Evolutionary conservation across 2,888 invertebrate genomes (phyloP).

Genomic region (Dryobotodes eremita): DNA sequence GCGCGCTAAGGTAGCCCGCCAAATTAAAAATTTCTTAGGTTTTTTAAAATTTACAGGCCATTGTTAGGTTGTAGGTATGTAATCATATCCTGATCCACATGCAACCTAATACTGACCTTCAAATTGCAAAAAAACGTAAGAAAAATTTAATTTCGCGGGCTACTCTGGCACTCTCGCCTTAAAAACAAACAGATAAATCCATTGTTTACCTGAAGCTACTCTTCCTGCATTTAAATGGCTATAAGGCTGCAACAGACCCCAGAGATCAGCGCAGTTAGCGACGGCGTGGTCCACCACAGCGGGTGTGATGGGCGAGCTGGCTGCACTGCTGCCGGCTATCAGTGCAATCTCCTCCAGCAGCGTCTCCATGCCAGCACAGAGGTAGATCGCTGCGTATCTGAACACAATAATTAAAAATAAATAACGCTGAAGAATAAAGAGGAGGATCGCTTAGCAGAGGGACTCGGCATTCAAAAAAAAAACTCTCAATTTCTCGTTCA

Average conservation of each 20-base stretch:
- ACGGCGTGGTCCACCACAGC: slow-evolving; percentile 95
- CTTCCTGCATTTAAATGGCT: slow-evolving; percentile 97
- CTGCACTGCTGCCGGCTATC: slow-evolving; percentile 77
- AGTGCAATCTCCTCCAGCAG: slow-evolving; percentile 95
- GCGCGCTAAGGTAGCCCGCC: too few relatives aligned
- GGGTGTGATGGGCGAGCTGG: slow-evolving; percentile 93
- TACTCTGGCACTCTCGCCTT: too few relatives aligned
- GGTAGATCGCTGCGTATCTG: slow-evolving; percentile 96
- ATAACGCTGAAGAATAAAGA: background rate
- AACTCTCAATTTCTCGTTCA: too few relatives aligned
- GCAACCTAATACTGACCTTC: too few relatives aligned
- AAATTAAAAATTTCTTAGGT: too few relatives aligned
- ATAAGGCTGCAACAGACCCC: slow-evolving; percentile 97
- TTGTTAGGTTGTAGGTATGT: too few relatives aligned
- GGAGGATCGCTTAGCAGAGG: background rate
- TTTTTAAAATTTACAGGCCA: too few relatives aligned
- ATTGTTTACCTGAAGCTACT: slow-evolving; percentile 93
- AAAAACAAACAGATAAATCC: too few relatives aligned
- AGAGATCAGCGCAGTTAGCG: slow-evolving; percentile 96
- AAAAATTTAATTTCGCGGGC: too few relatives aligned
- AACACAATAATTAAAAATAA: slow-evolving; percentile 20
- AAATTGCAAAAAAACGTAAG: too few relatives aligned
- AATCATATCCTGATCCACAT: too few relatives aligned
- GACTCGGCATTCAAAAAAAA: too few relatives aligned
- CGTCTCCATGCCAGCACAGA: slow-evolving; percentile 97